These are phyloP conservation scores for Benitochromis conjunctus DNA, from an alignment of 2,113 vertebrate genomes.

Conservation along the genomic window DNA sequence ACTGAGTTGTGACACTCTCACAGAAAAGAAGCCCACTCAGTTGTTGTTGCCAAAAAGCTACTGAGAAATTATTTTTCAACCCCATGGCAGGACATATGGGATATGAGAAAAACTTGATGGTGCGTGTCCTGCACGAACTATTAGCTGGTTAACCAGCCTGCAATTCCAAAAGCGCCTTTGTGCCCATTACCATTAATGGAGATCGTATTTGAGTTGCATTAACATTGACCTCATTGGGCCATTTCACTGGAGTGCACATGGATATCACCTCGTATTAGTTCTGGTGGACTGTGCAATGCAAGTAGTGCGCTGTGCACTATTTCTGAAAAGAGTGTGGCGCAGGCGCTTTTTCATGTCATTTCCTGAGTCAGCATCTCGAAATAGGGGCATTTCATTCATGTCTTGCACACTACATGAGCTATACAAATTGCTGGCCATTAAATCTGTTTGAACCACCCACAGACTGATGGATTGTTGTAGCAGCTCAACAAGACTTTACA, in stretches of 20 bases:
- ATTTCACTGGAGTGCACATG: no score
- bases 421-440: not conserved
- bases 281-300: not conserved
- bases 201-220: no score
- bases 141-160: no score
- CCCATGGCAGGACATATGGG: not conserved
- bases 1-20: not conserved
- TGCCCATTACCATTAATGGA: no score
- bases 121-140: not conserved
- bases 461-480: not conserved
- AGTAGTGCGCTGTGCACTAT: no score
- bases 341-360: not conserved
- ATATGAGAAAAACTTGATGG: not conserved
- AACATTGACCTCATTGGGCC: no score
- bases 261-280: not conserved
- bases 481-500: not conserved
- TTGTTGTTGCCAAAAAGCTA: not conserved
- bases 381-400: not conserved
- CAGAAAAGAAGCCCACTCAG: not conserved
- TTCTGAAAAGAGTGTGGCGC: no score
- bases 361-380: not conserved
- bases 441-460: not conserved
- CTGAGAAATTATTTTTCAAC: not conserved
- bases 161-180: no score
- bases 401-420: not conserved